These are phyloP conservation scores for Catharus fuscescens DNA, from an alignment of 2,113 vertebrate genomes.

Conservation along the genomic window DNA sequence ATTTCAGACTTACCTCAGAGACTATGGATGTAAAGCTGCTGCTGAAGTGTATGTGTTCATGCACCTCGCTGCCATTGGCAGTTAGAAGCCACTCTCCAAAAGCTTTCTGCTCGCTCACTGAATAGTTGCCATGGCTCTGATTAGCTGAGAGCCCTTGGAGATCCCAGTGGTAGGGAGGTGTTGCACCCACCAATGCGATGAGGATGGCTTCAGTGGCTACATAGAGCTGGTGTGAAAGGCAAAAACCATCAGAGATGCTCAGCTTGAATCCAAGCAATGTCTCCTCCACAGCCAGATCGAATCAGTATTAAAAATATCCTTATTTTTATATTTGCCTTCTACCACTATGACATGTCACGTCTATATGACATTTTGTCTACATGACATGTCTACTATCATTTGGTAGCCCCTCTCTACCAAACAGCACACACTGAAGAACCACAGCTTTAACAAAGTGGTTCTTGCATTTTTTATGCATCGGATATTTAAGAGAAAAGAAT, in stretches of 20 bases:
- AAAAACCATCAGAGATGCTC: not conserved
- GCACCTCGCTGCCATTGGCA: conserved; percentile 74
- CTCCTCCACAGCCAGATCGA: not conserved
- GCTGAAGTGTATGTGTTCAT: conserved; percentile 70
- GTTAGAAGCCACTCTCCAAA: conserved; percentile 77
- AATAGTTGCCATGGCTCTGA: conserved; percentile 67
- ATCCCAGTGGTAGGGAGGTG: conserved; percentile 79
- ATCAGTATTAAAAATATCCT: not conserved
- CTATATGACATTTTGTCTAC: too few relatives aligned
- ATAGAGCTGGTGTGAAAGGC: conserved; percentile 73
- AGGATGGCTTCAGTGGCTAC: conserved; percentile 81
- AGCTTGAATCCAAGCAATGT: not conserved
- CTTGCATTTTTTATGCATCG: not conserved
- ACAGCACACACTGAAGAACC: not conserved
- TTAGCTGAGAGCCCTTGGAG: conserved; percentile 66
- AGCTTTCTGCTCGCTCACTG: conserved; percentile 6
- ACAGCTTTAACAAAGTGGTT: not conserved
- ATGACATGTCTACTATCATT: too few relatives aligned
- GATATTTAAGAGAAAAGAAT: not conserved
- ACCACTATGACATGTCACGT: not conserved
- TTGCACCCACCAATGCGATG: conserved; percentile 75
- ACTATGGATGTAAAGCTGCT: conserved; percentile 80
- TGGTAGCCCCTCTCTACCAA: not conserved
- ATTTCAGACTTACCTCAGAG: conserved; percentile 74
- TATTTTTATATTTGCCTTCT: not conserved